Conservation (phyloP, 2,888 invertebrate species). For the Xylota sylvarum region DNA sequence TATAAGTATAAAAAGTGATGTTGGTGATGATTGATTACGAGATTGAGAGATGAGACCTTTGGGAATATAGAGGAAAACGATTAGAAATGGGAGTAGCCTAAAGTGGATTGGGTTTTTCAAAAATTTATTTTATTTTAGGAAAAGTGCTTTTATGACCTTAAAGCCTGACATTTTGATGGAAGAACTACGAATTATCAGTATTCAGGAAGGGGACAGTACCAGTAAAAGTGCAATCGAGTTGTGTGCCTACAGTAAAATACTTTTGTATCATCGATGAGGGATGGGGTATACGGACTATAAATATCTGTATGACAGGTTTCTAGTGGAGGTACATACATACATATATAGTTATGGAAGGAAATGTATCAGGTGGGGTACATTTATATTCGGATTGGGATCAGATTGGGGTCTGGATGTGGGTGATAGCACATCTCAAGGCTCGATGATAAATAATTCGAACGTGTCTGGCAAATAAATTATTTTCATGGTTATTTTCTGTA, state of each 20-base stretch:
- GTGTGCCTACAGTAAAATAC: background rate
- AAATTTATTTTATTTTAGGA: background rate
- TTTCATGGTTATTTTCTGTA: too few species aligned
- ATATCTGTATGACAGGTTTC: background rate
- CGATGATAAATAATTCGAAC: too few species aligned
- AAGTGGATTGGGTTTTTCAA: background rate
- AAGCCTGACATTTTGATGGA: constrained; percentile 46
- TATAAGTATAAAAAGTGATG: too few species aligned
- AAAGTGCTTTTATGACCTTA: background rate
- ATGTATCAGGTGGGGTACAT: too few species aligned
- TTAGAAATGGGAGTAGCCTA: background rate
- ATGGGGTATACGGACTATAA: constrained; percentile 25
- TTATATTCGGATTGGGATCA: too few species aligned
- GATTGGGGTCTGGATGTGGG: too few species aligned
- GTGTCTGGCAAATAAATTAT: too few species aligned
- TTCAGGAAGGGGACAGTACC: background rate
- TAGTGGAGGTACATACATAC: background rate
- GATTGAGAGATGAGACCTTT: constrained; percentile 41
- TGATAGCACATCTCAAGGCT: too few species aligned
- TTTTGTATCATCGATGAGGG: constrained; percentile 13
- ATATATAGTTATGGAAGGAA: too few species aligned
- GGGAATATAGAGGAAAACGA: constrained; percentile 22
- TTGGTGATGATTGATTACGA: constrained; percentile 65
- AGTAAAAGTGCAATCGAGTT: constrained; percentile 26
- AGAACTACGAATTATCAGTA: constrained; percentile 32